Conservation (phyloP, 2,888 invertebrate species). For the Plemyria rubiginata region DNA sequence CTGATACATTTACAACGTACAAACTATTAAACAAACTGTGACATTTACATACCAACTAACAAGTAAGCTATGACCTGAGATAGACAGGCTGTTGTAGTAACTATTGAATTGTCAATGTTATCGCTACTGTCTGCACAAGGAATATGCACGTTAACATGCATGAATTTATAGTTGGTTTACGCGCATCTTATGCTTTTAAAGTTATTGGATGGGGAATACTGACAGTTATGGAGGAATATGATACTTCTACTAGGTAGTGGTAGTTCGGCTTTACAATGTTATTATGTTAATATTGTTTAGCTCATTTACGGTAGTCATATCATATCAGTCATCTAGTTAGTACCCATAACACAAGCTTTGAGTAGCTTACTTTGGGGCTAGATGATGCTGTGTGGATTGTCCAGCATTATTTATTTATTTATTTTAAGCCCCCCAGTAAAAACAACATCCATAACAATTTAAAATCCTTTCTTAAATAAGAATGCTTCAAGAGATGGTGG, state of each 20-base stretch:
- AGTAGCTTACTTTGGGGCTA: too few species aligned
- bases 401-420: too few species aligned
- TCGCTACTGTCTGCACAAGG: too few species aligned
- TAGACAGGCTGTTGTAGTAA: background rate
- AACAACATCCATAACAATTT: too few species aligned
- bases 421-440: too few species aligned
- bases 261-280: background rate
- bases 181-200: background rate
- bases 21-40: background rate
- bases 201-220: background rate
- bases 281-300: background rate
- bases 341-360: too few species aligned
- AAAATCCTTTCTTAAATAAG: too few species aligned
- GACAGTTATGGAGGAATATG: background rate
- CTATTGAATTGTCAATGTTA: background rate
- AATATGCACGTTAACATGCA: background rate
- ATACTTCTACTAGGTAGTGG: background rate
- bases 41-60: too few species aligned
- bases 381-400: too few species aligned
- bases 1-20: background rate
- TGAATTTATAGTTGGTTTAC: background rate
- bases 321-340: too few species aligned
- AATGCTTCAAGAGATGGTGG: too few species aligned
- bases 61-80: background rate
- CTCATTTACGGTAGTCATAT: background rate